Percentiles rank a stretch among this genome's conserved stretches.
Evolutionary conservation across 2,888 invertebrate species (phyloP).

Genomic region (Mimachlamys varia): DNA sequence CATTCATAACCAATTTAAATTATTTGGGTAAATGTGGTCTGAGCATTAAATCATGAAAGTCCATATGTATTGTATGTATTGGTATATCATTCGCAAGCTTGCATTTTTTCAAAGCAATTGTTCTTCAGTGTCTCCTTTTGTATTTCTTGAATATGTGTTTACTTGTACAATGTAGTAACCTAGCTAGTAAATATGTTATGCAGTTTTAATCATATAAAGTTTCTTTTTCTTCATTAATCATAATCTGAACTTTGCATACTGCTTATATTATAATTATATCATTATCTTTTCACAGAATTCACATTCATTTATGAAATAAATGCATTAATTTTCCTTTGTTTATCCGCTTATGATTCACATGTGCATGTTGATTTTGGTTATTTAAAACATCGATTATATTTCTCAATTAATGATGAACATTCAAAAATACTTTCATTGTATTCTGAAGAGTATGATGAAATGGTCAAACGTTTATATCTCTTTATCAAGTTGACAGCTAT

Average conservation of each 20-base stretch:
- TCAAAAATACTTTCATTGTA: too few relatives aligned
- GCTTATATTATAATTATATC: too few relatives aligned
- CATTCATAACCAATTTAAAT: too few relatives aligned
- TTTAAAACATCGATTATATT: neutral
- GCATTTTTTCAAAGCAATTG: too few relatives aligned
- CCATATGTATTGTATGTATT: too few relatives aligned
- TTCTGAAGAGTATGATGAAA: too few relatives aligned
- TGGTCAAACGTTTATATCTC: too few relatives aligned
- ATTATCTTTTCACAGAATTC: neutral
- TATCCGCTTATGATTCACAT: neutral
- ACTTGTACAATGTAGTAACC: neutral
- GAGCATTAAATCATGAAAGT: too few relatives aligned
- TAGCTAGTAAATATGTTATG: neutral
- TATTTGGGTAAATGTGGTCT: too few relatives aligned
- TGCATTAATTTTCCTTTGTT: neutral
- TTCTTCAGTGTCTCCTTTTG: neutral
- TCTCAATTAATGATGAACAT: too few relatives aligned
- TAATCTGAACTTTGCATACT: neutral
- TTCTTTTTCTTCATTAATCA: neutral
- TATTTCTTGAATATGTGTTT: neutral
- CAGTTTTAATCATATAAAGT: neutral
- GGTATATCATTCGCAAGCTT: too few relatives aligned
- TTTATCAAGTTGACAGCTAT: too few relatives aligned
- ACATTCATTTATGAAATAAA: neutral
- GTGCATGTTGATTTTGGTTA: neutral